A percentile compares a stretch with the other conserved stretches of the same genome.
Evolutionary conservation across 2,797 vertebrate species (phyloP).

Genomic region (Amblyopsis hoosieri): DNA sequence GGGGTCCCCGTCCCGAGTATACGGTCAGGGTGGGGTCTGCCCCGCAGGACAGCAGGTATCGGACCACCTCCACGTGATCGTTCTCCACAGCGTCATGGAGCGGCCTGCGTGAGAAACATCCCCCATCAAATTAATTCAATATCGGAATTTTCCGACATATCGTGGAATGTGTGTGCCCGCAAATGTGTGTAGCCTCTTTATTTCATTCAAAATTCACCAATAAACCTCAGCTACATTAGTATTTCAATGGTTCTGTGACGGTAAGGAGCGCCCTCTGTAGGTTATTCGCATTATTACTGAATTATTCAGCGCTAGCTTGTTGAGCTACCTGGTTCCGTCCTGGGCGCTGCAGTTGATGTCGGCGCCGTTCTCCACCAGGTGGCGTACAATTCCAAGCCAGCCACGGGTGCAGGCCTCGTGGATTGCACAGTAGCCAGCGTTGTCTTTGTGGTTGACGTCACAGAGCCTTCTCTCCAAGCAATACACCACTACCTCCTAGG

Average conservation of each 20-base stretch:
- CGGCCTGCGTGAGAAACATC: conserved; percentile 70
- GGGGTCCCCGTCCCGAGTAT: conserved; percentile 89
- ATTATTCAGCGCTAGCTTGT: too few species aligned
- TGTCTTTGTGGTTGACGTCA: conserved; percentile 92
- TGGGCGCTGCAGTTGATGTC: conserved; percentile 93
- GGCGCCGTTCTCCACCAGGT: conserved; percentile 89
- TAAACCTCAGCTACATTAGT: too few species aligned
- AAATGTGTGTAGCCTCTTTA: too few species aligned
- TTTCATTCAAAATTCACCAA: too few species aligned
- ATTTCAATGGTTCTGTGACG: too few species aligned
- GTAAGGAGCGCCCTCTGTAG: too few species aligned
- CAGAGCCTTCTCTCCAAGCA: conserved; percentile 90
- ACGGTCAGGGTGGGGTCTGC: conserved; percentile 91
- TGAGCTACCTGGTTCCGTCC: conserved; percentile 85
- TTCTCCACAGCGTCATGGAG: conserved; percentile 93
- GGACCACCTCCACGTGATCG: conserved; percentile 90
- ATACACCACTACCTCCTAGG: conserved; percentile 84
- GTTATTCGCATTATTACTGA: too few species aligned
- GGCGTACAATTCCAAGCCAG: conserved; percentile 89
- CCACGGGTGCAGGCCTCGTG: conserved; percentile 92
- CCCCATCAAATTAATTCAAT: too few species aligned
- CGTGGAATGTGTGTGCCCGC: too few species aligned
- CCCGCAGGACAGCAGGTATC: conserved; percentile 88
- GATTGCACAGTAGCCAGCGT: conserved; percentile 92
- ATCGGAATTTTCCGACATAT: too few species aligned